Evolutionary conservation across 1,140 invertebrate species (phyloP), one percentile per base, ranked within the genome.

Genomic region (Drosophila pachea): DNA sequence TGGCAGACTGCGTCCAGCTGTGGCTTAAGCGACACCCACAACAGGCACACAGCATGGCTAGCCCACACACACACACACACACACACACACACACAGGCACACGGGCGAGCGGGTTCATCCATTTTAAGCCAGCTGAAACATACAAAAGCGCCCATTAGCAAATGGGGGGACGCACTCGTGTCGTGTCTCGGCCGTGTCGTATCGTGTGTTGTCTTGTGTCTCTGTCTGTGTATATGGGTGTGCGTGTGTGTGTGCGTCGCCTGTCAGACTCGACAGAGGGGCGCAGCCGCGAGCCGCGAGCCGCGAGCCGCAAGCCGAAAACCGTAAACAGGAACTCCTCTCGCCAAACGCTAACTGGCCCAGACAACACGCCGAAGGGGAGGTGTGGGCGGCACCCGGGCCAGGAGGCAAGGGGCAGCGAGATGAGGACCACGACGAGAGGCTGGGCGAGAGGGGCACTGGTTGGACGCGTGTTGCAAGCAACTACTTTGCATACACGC

Each of bases 401-500:
- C 11, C 38, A 40, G 38, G 38, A 40, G n/a, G n/a, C 38, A n/a
- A n/a, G n/a, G n/a, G n/a, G n/a, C n/a, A n/a, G n/a, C 22, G 22
- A 22, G 22, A 22, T 22, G 22, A 22, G 22, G 22, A 22, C 22
- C 22, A 1, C 35, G 11, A 7, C 5, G 31, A 4, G 68, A 16
- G 53, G 47, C 7, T 22, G 29, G 12, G 31, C 22, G 9, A 8
- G 61, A 11, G 12, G 54, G 47, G 48, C n/a, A 7, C 7, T 6
- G 22, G 47, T 12, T n/a, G 22, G 47, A 56, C 61, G 62, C 60
- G 67, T 54, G 61, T 69, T 59, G 54, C 74, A 72, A 72, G 73
- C 73, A 78, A 73, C 81, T 84, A 64, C 61, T 86, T 86, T 86
- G 81, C 81, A 86, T 86, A 86, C 77, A 81, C 68, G 68, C 78